Evolutionary conservation across 1,140 invertebrate species (phyloP).

Genomic region (Ostrea denselamellosa): DNA sequence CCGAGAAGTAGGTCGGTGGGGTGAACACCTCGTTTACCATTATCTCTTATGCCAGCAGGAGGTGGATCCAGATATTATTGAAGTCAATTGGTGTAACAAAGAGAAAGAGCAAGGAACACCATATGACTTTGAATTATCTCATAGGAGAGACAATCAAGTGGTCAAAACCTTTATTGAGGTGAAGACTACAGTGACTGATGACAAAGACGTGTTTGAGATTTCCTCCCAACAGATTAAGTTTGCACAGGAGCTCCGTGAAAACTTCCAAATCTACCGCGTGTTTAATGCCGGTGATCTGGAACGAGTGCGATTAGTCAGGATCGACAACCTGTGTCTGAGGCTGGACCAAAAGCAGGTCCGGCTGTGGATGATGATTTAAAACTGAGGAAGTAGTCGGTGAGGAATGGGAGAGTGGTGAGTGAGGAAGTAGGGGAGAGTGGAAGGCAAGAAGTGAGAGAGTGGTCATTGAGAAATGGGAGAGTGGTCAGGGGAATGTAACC

Average conservation of each 20-base stretch:
- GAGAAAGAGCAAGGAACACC: constrained; percentile 65
- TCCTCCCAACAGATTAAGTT: constrained; percentile 72
- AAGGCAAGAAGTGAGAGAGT: no score
- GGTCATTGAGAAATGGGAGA: no score
- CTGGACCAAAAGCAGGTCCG: constrained; percentile 66
- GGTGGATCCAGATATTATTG: constrained; percentile 52
- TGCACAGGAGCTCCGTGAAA: constrained; percentile 67
- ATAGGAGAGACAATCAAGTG: constrained; percentile 38
- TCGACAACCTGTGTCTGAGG: constrained; percentile 65
- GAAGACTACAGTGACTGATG: constrained; percentile 68
- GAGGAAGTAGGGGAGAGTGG: no score
- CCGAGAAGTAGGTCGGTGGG: constrained; percentile 67
- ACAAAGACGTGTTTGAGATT: constrained; percentile 74
- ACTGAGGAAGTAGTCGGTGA: not conserved
- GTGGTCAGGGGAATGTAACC: no score
- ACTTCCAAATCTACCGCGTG: constrained; percentile 74
- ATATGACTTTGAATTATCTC: constrained; percentile 71
- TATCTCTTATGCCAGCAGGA: constrained; percentile 68
- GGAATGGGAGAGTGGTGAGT: no score
- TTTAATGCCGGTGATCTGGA: constrained; percentile 69
- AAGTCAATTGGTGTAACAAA: constrained; percentile 68
- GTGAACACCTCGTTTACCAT: constrained; percentile 70
- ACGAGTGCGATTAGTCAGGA: constrained; percentile 65
- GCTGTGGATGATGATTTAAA: constrained; percentile 70
- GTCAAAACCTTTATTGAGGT: constrained; percentile 63